Conservation (phyloP, 1,140 invertebrate genomes). For the Tyrophagus putrescentiae region DNA sequence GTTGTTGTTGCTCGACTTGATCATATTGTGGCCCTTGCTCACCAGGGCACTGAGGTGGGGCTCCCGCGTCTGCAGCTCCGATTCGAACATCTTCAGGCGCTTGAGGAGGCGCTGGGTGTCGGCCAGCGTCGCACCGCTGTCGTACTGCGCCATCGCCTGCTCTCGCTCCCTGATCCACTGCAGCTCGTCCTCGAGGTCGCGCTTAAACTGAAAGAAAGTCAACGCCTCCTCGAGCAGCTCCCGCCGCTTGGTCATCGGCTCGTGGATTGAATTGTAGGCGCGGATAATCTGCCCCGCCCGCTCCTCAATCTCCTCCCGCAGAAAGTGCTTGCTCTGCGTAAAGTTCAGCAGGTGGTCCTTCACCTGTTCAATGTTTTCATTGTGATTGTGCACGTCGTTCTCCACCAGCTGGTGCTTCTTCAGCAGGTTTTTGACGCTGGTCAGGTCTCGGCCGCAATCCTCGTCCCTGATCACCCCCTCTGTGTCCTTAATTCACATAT, state of each 20-base stretch:
- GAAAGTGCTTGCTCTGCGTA: conserved; percentile 81
- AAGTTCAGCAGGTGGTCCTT: conserved; percentile 85
- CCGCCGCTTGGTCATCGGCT: conserved; percentile 73
- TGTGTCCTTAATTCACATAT: conserved; percentile 93
- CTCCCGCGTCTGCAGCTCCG: conserved; percentile 97
- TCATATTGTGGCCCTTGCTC: conserved; percentile 82
- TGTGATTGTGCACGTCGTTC: conserved; percentile 87
- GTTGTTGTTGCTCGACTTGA: conserved; percentile 85
- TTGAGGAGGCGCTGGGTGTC: conserved; percentile 94
- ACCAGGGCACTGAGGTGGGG: conserved; percentile 80
- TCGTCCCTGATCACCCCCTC: conserved; percentile 93
- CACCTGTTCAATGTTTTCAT: conserved; percentile 73
- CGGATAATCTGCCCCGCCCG: conserved; percentile 42
- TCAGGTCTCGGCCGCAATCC: conserved; percentile 83
- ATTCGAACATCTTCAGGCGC: conserved; percentile 84
- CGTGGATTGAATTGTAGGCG: conserved; percentile 60
- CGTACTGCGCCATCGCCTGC: conserved; percentile 70
- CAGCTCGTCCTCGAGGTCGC: conserved; percentile 97
- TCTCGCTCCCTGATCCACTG: conserved; percentile 96
- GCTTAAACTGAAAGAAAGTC: conserved; percentile 92
- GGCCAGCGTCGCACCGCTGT: conserved; percentile 88
- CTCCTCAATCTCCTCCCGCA: conserved; percentile 60
- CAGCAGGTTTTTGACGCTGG: conserved; percentile 95
- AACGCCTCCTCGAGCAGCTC: conserved; percentile 89
- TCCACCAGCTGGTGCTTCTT: conserved; percentile 96